phyloP scores from a whole-genome alignment of 2,888 invertebrate genomes.

The Schizaphis graminum region DNA sequence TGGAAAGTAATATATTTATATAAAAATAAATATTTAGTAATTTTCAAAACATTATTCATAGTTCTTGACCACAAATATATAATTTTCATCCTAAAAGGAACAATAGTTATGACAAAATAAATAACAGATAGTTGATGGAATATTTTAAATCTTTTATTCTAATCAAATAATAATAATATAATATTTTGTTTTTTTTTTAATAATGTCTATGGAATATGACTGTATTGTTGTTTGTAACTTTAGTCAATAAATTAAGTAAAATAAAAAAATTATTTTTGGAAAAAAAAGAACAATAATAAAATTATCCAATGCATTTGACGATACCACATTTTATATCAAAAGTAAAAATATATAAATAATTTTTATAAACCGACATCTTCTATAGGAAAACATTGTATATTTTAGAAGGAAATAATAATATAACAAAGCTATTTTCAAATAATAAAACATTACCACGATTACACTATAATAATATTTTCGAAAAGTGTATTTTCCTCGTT shows the following conservation, averaged over 20 bases:
- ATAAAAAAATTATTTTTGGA: background rate
- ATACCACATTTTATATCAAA: background rate
- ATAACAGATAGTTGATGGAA: background rate
- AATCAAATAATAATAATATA: background rate
- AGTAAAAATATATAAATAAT: background rate
- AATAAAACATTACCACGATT: background rate
- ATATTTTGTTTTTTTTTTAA: background rate
- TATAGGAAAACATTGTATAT: background rate
- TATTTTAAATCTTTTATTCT: background rate
- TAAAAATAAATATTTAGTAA: background rate
- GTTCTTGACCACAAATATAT: background rate
- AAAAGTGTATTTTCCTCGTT: background rate
- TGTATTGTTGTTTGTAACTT: background rate
- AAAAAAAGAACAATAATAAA: background rate
- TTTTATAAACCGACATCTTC: background rate
- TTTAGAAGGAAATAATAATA: background rate
- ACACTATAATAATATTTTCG: background rate
- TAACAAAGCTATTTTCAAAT: background rate
- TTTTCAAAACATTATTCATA: background rate
- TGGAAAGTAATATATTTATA: background rate
- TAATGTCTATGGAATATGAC: background rate
- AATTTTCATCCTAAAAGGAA: background rate
- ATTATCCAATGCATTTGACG: background rate
- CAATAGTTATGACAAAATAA: background rate
- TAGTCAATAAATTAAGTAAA: background rate